phyloP scores from a whole-genome alignment of 2,888 invertebrate genomes.

The Eucriotettix oculatus region DNA sequence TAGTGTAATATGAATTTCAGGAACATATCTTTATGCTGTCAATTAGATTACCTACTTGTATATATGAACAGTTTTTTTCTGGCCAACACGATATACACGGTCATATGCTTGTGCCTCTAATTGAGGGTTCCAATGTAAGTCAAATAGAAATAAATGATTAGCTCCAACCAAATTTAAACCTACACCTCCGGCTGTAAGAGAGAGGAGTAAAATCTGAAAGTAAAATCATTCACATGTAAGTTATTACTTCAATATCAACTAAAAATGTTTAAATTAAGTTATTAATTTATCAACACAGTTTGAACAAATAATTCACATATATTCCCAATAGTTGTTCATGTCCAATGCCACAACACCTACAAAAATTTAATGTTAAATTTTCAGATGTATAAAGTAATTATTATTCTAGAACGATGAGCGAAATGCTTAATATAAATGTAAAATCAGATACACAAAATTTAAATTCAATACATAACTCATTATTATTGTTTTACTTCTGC shows the following conservation, averaged over 20 bases:
- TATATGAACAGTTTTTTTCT: slow-evolving; percentile 60
- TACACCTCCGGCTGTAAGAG: slow-evolving; percentile 85
- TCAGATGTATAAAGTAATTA: too few species aligned
- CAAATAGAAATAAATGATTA: slow-evolving; percentile 76
- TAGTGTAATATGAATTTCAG: too few species aligned
- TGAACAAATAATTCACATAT: too few species aligned
- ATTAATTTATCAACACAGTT: not conserved
- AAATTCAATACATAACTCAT: too few species aligned
- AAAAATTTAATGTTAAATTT: too few species aligned
- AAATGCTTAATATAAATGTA: too few species aligned
- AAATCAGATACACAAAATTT: too few species aligned
- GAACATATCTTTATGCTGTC: too few species aligned
- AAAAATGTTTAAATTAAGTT: not conserved
- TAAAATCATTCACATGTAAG: not conserved
- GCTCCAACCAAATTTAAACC: slow-evolving; percentile 87
- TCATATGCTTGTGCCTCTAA: slow-evolving; percentile 90
- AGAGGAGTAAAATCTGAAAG: slow-evolving; percentile 55
- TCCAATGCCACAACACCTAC: too few species aligned
- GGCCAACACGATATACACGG: slow-evolving; percentile 82
- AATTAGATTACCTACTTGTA: slow-evolving; percentile 45
- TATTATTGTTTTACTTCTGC: too few species aligned
- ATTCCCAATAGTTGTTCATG: too few species aligned
- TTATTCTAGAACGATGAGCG: too few species aligned
- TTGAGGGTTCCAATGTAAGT: slow-evolving; percentile 96
- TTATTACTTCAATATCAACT: not conserved